Evolutionary conservation across 1,140 invertebrate genomes (phyloP), one percentile per base, ranked within the genome.

Genomic region (Calliopsis andreniformis): DNA sequence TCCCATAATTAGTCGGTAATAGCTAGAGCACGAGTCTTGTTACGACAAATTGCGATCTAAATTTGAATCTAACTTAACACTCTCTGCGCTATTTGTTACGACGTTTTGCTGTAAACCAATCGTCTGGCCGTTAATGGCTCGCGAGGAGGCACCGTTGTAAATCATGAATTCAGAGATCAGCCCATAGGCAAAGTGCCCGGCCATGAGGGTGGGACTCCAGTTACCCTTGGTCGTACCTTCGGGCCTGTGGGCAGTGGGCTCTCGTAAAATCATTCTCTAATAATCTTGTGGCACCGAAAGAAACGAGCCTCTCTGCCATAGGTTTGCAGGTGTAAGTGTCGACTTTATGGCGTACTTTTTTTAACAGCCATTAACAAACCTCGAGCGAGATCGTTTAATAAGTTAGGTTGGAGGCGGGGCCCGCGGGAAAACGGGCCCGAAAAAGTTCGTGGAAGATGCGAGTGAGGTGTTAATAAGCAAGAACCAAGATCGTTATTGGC

Each of bases 51-150:
- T 73, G 53, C 66, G 62, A 80, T 78, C 61, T 71, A 61, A 80
- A 84, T 80, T 84, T 80, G 83, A 83, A 84, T 83, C 75, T 47
- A 32, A 58, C 75, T 83, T 69, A 72, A 78, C 83, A 78, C 79
- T 81, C 59, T 30, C n/a, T 16, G 14, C 20, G 70, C 56, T 78
- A 76, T 68, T 80, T 83, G 79, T 72, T 73, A 66, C 67, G 53
- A 28, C 5, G 64, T 70, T 49, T 45, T 28, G 25, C 45, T 25
- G 49, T 45, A 58, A 49, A 7, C 63, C 79, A 73, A 83, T 83
- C 68, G 30, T 69, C 47, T 62, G 49, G 16, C n/a, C 20, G 63
- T 63, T 81, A 81, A 83, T 78, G 75, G 68, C 66, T 71, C 80
- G 61, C 20, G 56, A 12, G 47, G 51, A 64, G 53, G 43, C 32